Evolutionary conservation across 2,888 invertebrate species (phyloP), one percentile per base, ranked within the genome.

Genomic region (Caenorhabditis japonica): DNA sequence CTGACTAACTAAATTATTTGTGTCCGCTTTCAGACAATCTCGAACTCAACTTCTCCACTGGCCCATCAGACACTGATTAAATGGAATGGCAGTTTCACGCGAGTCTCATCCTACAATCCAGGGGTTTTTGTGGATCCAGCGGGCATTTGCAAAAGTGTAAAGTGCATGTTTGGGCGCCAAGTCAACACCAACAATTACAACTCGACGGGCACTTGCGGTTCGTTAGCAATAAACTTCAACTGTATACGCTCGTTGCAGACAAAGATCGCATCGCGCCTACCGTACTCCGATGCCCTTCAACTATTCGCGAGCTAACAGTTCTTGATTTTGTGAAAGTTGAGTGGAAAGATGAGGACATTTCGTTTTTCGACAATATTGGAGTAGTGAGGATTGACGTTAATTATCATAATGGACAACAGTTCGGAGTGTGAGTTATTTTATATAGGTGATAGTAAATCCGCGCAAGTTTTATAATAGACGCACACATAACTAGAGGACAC

Each of bases 361-460:
- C 55, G 8, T 73, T 73, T 56, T 73, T 66, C 15, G 72, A 73
- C 33, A 73, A 73, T n/a, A 64, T 73, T 19, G 72, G 72, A 30
- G 53, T 73, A 0, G 30, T 49, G 1, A 13, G 34, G 15, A 51
- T 73, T 13, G 41, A 44, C 4, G 36, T 34, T 2, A 73, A 73
- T 21, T 73, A 49, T 46, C 59, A 59, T n/a, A 66, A 73, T n/a
- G 66, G 64, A 30, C 72, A 64, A 44, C 59, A 66, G 27, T 73
- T 73, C 25, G 66, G 52, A 39, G 19, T 71, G 68, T 69, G 25
- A 53, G 52, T 10, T 5, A 4, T 27, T 12, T 19, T 39, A 4
- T 4, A 15, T n/a, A n/a, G n/a, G n/a, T n/a, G n/a, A n/a, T n/a
- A n/a, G n/a, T n/a, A n/a, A n/a, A n/a, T n/a, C n/a, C n/a, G n/a